phyloP scores from a whole-genome alignment of 2,888 invertebrate species.

The Lissocephala sabroskyi region DNA sequence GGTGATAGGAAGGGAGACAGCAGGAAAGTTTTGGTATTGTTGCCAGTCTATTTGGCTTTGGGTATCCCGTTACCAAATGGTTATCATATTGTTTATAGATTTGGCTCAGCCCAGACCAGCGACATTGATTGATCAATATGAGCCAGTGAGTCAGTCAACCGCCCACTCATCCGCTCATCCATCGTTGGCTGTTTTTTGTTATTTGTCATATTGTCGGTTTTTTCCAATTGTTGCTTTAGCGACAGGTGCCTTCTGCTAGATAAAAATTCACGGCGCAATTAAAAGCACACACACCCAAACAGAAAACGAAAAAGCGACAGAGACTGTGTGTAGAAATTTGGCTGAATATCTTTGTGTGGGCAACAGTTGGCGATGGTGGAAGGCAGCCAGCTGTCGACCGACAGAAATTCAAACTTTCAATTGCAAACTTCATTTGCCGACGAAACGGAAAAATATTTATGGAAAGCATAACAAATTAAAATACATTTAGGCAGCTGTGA shows the following conservation, averaged over 20 bases:
- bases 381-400: too few relatives aligned
- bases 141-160: slow-evolving; percentile 15
- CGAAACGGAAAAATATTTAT: background rate
- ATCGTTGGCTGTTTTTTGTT: slow-evolving; percentile 20
- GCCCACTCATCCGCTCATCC: background rate
- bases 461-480: slow-evolving; percentile 49
- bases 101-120: slow-evolving; percentile 56
- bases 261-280: too few relatives aligned
- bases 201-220: slow-evolving; percentile 59
- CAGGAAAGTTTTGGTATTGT: too few relatives aligned
- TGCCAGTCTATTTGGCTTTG: slow-evolving; percentile 1
- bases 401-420: slow-evolving; percentile 43
- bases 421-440: slow-evolving; percentile 28
- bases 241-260: background rate
- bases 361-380: slow-evolving; percentile 26
- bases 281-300: too few relatives aligned
- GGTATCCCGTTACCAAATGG: slow-evolving; percentile 45
- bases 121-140: slow-evolving; percentile 72
- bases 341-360: too few relatives aligned
- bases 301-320: too few relatives aligned
- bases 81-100: slow-evolving; percentile 71
- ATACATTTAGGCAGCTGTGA: slow-evolving; percentile 65
- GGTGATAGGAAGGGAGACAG: too few relatives aligned
- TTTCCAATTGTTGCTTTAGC: background rate
- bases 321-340: too few relatives aligned